Evolutionary conservation across 2,113 vertebrate genomes (phyloP), one percentile per base, ranked within the genome.

Genomic region (Tupaia chinensis): DNA sequence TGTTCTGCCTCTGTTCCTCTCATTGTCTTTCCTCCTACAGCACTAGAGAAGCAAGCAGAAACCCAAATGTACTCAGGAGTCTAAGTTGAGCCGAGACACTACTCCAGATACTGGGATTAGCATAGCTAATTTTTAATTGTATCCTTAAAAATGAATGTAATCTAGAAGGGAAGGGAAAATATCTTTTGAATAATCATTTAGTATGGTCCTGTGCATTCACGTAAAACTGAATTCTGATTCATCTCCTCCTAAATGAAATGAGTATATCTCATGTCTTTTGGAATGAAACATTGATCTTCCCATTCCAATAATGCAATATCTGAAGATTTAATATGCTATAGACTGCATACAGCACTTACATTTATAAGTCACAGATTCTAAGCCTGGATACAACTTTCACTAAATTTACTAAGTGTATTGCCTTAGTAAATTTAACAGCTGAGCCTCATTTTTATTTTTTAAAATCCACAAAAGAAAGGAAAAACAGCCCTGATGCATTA

Each of bases 101-200:
- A 63, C 73, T 95, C 25, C 11, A 82, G 56, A 80, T 34, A 84
- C 5, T 66, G 74, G n/a, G 80, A 87, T 73, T 77, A 79, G 10
- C 60, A 74, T 89, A 34, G 74, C 95, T 91, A 72, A 77, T 76
- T 14, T 92, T 89, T 68, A 84, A 89, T 79, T 65, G 3, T 68
- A 87, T 80, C 53, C 54, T 87, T 70, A 74, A 93, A 94, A 93
- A 90, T 91, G 23, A 94, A 89, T 53, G 6, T 20, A 91, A 82
- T 74, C 7, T 66, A 87, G 29, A 97, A 93, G 14, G 73, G 92
- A 11, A 88, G 84, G 79, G 5, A 25, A 88, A 91, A 23, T 44
- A 1, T 0, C 66, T 25, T 92, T 95, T 92, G 29, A 95, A 84
- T 58, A 92, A 87, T 97, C 56, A 93, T 73, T 87, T 93, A n/a